phyloP scores from a whole-genome alignment of 1,140 invertebrate species.

The Zaprionus kolodkinae region DNA sequence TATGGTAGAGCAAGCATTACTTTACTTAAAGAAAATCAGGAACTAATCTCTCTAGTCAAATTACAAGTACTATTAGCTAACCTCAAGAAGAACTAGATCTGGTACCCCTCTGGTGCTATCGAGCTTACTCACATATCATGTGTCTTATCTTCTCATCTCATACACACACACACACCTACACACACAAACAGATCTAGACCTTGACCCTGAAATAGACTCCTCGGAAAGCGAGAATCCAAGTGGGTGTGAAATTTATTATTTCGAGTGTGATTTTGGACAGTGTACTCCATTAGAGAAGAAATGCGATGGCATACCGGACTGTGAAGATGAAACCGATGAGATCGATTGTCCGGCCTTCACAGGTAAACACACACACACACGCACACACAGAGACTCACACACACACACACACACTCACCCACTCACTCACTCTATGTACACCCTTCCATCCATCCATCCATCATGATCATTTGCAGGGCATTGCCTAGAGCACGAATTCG shows the following conservation, averaged over 20 bases:
- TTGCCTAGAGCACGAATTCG: constrained; percentile 84
- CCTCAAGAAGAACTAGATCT: not conserved
- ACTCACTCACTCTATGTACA: constrained; percentile 6
- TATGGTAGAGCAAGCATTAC: constrained; percentile 61
- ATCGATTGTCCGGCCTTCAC: constrained; percentile 85
- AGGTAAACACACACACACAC: constrained; percentile 60
- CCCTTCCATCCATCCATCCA: not conserved
- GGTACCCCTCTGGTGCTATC: not conserved
- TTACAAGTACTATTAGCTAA: not conserved
- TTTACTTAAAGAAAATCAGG: not conserved
- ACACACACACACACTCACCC: constrained; percentile 10
- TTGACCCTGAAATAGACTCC: constrained; percentile 53
- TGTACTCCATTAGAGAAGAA: constrained; percentile 85
- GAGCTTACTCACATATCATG: constrained; percentile 8
- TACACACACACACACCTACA: constrained; percentile 20
- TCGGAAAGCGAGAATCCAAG: constrained; percentile 44
- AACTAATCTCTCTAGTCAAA: not conserved
- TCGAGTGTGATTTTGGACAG: constrained; percentile 79
- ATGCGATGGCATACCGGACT: constrained; percentile 90
- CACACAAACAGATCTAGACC: constrained; percentile 38
- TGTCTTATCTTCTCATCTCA: constrained; percentile 35
- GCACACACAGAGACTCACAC: constrained; percentile 9
- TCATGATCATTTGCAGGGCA: constrained; percentile 69
- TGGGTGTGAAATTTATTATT: constrained; percentile 75
- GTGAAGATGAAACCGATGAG: constrained; percentile 90